Evolutionary conservation across 2,113 vertebrate species (phyloP).

Genomic region (Thalassarche chlororhynchos): DNA sequence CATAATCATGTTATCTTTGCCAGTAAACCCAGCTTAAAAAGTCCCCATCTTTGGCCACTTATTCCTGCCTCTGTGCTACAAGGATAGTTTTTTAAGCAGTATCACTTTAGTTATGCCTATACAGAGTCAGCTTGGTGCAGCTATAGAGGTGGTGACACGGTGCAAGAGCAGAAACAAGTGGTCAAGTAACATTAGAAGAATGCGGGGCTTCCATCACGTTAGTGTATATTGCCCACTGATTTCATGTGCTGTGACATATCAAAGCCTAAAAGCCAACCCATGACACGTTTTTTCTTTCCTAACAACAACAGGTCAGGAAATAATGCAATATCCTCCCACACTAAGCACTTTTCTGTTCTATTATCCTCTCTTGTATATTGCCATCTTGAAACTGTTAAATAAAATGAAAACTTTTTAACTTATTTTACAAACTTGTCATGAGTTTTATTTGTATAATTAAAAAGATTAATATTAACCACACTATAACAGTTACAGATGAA

Average conservation of each 20-base stretch:
- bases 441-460: background rate
- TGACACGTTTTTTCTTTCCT: constrained; percentile 2
- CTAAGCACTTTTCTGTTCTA: background rate
- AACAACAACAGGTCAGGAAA: constrained; percentile 26
- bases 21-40: background rate
- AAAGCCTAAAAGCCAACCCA: background rate
- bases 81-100: background rate
- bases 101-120: background rate
- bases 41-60: background rate
- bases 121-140: background rate
- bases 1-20: background rate
- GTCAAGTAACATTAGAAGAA: background rate
- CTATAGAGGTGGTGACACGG: rapidly evolving
- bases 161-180: background rate
- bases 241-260: background rate
- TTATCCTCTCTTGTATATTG: background rate
- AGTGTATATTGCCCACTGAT: background rate
- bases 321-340: constrained; percentile 31
- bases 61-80: background rate
- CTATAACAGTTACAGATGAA: background rate
- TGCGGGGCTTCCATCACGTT: background rate
- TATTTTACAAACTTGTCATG: background rate
- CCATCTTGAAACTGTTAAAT: background rate
- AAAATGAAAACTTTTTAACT: background rate
- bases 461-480: background rate